These are phyloP conservation scores for Dipodomys stephensi DNA, from an alignment of 2,113 vertebrate species.

Conservation along the genomic window DNA sequence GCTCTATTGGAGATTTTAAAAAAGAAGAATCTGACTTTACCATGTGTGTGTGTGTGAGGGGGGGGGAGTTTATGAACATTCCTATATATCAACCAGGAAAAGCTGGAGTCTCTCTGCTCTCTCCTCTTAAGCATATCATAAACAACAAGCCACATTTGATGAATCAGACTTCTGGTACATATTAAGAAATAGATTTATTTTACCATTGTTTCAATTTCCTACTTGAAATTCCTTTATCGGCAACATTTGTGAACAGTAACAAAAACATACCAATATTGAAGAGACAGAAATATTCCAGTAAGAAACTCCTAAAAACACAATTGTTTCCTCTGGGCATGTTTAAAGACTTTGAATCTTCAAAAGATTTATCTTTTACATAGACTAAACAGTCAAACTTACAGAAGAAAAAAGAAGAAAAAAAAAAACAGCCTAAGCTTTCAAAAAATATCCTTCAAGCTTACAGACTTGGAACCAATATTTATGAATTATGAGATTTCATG, in stretches of 20 bases:
- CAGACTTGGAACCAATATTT: slow-evolving; percentile 65
- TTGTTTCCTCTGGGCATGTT: slow-evolving; percentile 52
- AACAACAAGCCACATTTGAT: slow-evolving; percentile 58
- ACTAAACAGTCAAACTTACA: slow-evolving; percentile 63
- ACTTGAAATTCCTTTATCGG: slow-evolving; percentile 64
- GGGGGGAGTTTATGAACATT: neutral
- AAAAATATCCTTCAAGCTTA: slow-evolving; percentile 58
- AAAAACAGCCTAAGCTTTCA: slow-evolving; percentile 65
- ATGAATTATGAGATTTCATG: slow-evolving; percentile 64
- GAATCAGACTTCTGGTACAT: slow-evolving; percentile 71
- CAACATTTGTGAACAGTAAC: slow-evolving; percentile 64
- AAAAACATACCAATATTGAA: slow-evolving; percentile 67
- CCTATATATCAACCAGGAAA: slow-evolving; percentile 20
- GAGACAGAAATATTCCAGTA: slow-evolving; percentile 35
- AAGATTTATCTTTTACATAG: slow-evolving; percentile 60
- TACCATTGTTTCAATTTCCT: slow-evolving; percentile 53
- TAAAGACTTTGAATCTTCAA: slow-evolving; percentile 69
- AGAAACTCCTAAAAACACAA: slow-evolving; percentile 33
- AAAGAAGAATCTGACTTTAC: slow-evolving; percentile 28
- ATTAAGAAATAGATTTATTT: slow-evolving; percentile 71
- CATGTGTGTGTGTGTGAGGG: no score
- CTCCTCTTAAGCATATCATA: slow-evolving; percentile 65
- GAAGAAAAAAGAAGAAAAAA: slow-evolving; percentile 49
- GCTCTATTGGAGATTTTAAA: slow-evolving; percentile 13
- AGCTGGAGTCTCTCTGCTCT: slow-evolving; percentile 59